A percentile compares a stretch with the other conserved stretches of the same genome.
These are phyloP conservation scores for Metallyticus violacea DNA, from an alignment of 2,888 invertebrate genomes.

Conservation along the genomic window DNA sequence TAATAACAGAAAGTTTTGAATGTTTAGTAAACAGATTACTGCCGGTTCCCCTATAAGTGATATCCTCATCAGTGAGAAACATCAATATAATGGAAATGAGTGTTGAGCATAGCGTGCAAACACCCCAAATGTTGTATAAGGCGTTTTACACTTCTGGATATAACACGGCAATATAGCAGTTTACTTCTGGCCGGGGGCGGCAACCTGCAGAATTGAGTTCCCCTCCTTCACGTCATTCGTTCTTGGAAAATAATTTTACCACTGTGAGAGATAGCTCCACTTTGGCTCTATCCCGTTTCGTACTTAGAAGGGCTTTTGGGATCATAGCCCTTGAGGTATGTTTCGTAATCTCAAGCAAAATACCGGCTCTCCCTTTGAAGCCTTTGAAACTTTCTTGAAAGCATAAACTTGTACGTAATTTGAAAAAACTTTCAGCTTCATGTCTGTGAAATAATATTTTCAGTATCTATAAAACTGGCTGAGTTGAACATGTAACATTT, in stretches of 20 bases:
- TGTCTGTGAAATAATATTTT: too few species aligned
- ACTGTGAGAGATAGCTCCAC: too few species aligned
- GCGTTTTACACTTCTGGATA: not conserved
- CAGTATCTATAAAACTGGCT: too few species aligned
- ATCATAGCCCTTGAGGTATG: not conserved
- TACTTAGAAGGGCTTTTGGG: not conserved
- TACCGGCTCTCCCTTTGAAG: too few species aligned
- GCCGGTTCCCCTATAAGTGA: too few species aligned
- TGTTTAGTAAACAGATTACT: too few species aligned
- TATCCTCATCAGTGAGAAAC: not conserved
- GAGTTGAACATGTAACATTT: too few species aligned
- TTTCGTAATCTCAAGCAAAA: not conserved
- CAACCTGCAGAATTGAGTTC: not conserved
- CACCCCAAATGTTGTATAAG: not conserved
- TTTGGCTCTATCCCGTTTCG: not conserved
- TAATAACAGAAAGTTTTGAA: too few species aligned
- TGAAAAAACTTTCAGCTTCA: too few species aligned
- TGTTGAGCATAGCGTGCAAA: not conserved
- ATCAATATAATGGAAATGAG: not conserved
- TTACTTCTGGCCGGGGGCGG: not conserved
- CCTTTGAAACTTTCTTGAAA: too few species aligned
- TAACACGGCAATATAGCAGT: not conserved
- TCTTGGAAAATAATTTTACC: not conserved
- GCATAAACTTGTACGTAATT: too few species aligned
- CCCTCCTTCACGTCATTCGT: too few species aligned